Conservation (phyloP, 2,797 vertebrate genomes). For the Malurus leucopterus region DNA sequence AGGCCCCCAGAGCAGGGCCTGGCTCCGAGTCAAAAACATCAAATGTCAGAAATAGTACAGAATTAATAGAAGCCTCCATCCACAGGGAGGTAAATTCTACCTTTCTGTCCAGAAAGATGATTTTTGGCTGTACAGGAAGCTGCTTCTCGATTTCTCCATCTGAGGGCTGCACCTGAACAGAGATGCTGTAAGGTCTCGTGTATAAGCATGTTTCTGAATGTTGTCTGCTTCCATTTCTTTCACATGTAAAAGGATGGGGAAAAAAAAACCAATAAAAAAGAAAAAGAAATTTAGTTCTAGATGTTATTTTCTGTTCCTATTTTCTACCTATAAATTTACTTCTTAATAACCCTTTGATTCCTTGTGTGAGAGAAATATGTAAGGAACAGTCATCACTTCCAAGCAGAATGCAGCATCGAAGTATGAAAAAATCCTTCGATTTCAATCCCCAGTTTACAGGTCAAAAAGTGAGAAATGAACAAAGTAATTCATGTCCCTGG, state of each 20-base stretch:
- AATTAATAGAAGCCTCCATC: background rate
- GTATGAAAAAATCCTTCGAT: background rate
- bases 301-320: background rate
- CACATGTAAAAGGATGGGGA: background rate
- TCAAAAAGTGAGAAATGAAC: background rate
- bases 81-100: conserved; percentile 9
- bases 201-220: conserved; percentile 40
- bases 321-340: background rate
- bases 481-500: background rate
- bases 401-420: background rate
- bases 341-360: background rate
- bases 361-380: background rate
- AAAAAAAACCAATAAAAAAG: background rate
- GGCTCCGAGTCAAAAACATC: background rate
- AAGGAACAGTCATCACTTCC: background rate
- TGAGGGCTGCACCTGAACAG: conserved; percentile 65
- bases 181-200: conserved; percentile 57
- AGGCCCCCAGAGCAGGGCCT: background rate
- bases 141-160: conserved; percentile 64
- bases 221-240: conserved; percentile 60
- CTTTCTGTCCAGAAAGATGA: conserved; percentile 71
- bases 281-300: background rate
- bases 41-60: background rate
- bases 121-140: conserved; percentile 63
- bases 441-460: background rate